Base-by-base conservation (phyloP, 1,140 invertebrate species). In the Bombus fervidus region DNA sequence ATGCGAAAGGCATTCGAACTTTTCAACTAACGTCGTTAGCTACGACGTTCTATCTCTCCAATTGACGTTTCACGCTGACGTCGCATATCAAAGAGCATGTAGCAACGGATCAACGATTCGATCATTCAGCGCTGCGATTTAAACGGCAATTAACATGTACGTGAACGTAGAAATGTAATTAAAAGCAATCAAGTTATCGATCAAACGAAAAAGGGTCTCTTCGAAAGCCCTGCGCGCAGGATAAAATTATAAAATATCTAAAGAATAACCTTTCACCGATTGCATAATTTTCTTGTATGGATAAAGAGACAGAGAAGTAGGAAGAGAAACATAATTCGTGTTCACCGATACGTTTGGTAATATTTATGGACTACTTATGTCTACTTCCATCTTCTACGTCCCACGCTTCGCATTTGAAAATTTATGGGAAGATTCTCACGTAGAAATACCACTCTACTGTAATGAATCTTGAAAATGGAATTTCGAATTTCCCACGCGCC, bases 1-100 rank as follows among this genome's bases (percentile, higher is more conserved):
- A 80, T 25, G 28, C n/a, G 31, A 34, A 25, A 34, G 68, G 64
- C 77, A 34, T 79, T n/a, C 8, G 25, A 79, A 79, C 28, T 79
- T 79, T 41, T 34, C 39, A 66, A 69, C 41, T n/a, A 43, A 79
- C 39, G 77, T 75, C 28, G 15, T n/a, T 57, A n/a, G 9, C 39
- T 34, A 37, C 25, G 31, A 57, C 10, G 34, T 66, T 47, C 37
- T 59, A 64, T 78, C 57, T 22, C 18, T 39, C 2, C 62, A 59
- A n/a, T 77, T 59, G 34, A 77, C 12, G 74, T 62, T 69, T 69
- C 34, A n/a, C 47, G 6, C 9, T 22, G n/a, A 8, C 39, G 25
- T 12, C 25, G n/a, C 8, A 10, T 10, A 3, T n/a, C 41, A 47
- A 34, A 22, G 9, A n/a, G 25, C 41, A 41, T 43, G 13, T 72